A percentile compares a stretch with the other conserved stretches of the same genome.
These are phyloP conservation scores for Notiomystis cincta DNA, from an alignment of 2,113 vertebrate genomes.

Conservation along the genomic window DNA sequence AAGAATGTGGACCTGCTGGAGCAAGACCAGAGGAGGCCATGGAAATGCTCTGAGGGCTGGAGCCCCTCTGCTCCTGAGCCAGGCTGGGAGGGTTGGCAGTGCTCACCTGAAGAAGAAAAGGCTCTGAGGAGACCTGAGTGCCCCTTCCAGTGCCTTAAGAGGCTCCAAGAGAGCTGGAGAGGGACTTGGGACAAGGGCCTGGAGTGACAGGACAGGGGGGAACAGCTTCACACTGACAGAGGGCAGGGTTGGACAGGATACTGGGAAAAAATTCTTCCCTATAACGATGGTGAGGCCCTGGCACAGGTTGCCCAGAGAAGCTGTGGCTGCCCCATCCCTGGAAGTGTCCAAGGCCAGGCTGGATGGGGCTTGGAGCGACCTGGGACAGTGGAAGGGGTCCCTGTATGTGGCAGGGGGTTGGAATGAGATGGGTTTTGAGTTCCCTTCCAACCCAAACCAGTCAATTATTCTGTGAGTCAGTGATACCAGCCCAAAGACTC, in stretches of 20 bases:
- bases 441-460: background rate
- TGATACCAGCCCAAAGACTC: background rate
- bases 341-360: background rate
- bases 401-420: fast-evolving
- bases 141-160: background rate
- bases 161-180: background rate
- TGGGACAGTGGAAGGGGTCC: fast-evolving
- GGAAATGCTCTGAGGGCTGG: background rate
- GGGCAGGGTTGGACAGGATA: background rate
- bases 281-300: background rate
- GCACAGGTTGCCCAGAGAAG: background rate
- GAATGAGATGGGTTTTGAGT: background rate
- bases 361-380: background rate
- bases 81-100: background rate
- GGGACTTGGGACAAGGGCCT: background rate
- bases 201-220: background rate
- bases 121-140: background rate
- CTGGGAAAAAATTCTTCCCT: background rate
- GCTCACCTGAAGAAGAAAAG: background rate
- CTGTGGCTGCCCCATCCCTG: background rate
- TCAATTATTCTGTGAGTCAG: background rate
- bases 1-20: background rate
- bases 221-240: background rate
- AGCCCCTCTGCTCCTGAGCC: background rate
- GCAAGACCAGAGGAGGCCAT: background rate